Percentiles rank a stretch among this genome's conserved stretches.
phyloP scores from a whole-genome alignment of 2,888 invertebrate species.

The Eulithis testata region DNA sequence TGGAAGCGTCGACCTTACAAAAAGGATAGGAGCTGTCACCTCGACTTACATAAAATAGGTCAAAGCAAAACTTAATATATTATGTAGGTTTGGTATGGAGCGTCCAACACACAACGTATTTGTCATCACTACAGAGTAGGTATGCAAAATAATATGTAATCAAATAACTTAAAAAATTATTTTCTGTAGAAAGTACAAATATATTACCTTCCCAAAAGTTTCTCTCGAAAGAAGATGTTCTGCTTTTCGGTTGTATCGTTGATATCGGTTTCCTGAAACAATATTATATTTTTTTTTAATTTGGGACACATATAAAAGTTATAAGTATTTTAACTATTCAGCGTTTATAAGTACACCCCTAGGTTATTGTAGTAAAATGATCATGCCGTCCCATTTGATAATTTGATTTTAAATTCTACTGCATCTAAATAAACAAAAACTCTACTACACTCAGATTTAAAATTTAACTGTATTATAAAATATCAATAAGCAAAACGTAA shows the following conservation, averaged over 20 bases:
- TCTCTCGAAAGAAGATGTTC: slow-evolving; percentile 70
- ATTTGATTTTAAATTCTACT: too few relatives aligned
- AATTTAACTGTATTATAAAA: too few relatives aligned
- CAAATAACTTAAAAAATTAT: not conserved
- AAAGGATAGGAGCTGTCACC: slow-evolving; percentile 2
- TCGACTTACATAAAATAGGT: slow-evolving; percentile 14
- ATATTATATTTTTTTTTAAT: slow-evolving; percentile 31
- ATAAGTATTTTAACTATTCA: too few relatives aligned
- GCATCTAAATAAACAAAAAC: too few relatives aligned
- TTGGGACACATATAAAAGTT: too few relatives aligned
- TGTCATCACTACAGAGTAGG: slow-evolving; percentile 4
- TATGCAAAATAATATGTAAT: not conserved
- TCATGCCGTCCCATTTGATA: too few relatives aligned
- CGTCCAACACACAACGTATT: slow-evolving; percentile 12
- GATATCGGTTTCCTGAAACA: slow-evolving; percentile 71
- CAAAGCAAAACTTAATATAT: not conserved
- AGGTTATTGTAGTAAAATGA: too few relatives aligned
- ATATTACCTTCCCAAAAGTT: slow-evolving; percentile 75
- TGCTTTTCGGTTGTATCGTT: slow-evolving; percentile 63
- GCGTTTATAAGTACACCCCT: too few relatives aligned
- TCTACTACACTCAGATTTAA: too few relatives aligned
- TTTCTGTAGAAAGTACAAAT: slow-evolving; percentile 39
- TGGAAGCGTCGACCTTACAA: slow-evolving; percentile 7
- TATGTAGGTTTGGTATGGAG: slow-evolving; percentile 7
- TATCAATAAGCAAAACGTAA: too few relatives aligned